These are phyloP conservation scores for Coccyzus lansbergi DNA, from an alignment of 2,797 vertebrate species.

Conservation along the genomic window DNA sequence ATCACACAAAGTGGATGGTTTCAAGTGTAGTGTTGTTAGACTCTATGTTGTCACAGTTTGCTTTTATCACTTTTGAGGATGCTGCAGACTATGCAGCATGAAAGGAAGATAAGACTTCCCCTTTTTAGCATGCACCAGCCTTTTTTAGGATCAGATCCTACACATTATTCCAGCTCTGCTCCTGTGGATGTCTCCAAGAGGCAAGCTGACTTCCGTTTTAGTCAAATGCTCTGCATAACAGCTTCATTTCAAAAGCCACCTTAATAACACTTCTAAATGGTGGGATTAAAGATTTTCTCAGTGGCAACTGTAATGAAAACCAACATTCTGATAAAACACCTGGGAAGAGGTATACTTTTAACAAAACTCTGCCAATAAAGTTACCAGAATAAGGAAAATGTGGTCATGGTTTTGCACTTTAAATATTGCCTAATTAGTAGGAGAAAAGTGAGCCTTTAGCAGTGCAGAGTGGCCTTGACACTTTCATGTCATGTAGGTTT, in stretches of 20 bases:
- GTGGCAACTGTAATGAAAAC: conserved; percentile 5
- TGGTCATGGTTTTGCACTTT: conserved; percentile 50
- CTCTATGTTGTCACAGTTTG: fast-evolving
- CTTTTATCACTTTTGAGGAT: background rate
- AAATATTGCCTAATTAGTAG: conserved; percentile 68
- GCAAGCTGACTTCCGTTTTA: background rate
- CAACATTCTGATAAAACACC: conserved; percentile 7
- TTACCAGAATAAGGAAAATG: conserved; percentile 56
- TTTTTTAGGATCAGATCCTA: background rate
- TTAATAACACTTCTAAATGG: background rate
- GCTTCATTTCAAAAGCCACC: background rate
- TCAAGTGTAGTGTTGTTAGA: background rate
- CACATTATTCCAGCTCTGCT: background rate
- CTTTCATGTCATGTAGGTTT: conserved; percentile 69
- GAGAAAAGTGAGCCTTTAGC: conserved; percentile 74
- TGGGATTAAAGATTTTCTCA: conserved; percentile 31
- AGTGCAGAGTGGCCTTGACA: conserved; percentile 66
- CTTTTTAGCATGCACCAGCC: background rate
- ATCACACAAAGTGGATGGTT: background rate
- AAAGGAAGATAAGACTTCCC: background rate
- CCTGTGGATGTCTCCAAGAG: background rate
- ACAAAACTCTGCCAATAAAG: conserved; percentile 39
- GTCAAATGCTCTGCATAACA: background rate
- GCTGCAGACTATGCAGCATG: background rate
- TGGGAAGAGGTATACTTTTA: background rate